phyloP scores from a whole-genome alignment of 2,888 invertebrate genomes.

The Drosophila mercatorum region DNA sequence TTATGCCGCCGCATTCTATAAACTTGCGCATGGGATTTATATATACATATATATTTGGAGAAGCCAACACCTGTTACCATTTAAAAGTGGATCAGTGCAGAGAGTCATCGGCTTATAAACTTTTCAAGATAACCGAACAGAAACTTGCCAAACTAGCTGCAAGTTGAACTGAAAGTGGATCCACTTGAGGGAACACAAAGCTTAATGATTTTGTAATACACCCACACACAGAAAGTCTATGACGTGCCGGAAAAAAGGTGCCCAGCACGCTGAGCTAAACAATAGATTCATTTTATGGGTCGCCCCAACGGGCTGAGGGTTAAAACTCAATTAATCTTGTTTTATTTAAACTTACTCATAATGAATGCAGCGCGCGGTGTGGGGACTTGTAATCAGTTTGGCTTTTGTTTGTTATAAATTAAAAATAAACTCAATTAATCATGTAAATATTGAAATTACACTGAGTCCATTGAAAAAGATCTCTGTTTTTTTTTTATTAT shows the following conservation, averaged over 20 bases:
- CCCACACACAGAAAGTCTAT: background rate
- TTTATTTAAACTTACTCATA: slow-evolving; percentile 48
- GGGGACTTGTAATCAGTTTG: slow-evolving; percentile 63
- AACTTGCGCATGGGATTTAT: slow-evolving; percentile 28
- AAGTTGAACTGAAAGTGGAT: slow-evolving; percentile 22
- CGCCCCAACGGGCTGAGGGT: slow-evolving; percentile 17
- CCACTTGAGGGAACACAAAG: slow-evolving; percentile 29
- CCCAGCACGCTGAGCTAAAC: slow-evolving; percentile 39
- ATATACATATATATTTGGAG: slow-evolving; percentile 32
- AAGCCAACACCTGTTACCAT: slow-evolving; percentile 70
- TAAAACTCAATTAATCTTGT: slow-evolving; percentile 76
- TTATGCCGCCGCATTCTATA: slow-evolving; percentile 24
- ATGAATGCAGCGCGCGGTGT: slow-evolving; percentile 29
- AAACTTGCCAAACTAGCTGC: slow-evolving; percentile 42
- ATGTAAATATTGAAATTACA: slow-evolving; percentile 69
- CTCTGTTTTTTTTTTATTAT: background rate
- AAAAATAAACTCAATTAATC: slow-evolving; percentile 78
- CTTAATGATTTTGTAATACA: slow-evolving; percentile 49
- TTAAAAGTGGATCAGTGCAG: slow-evolving; percentile 61
- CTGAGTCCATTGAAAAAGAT: slow-evolving; percentile 10
- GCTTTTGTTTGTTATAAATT: slow-evolving; percentile 70
- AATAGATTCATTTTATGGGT: slow-evolving; percentile 37
- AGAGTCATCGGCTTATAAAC: slow-evolving; percentile 64
- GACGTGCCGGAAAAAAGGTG: slow-evolving; percentile 2
- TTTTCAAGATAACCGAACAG: slow-evolving; percentile 38